phyloP scores from a whole-genome alignment of 2,888 invertebrate species.

The Tetranychus truncatus region DNA sequence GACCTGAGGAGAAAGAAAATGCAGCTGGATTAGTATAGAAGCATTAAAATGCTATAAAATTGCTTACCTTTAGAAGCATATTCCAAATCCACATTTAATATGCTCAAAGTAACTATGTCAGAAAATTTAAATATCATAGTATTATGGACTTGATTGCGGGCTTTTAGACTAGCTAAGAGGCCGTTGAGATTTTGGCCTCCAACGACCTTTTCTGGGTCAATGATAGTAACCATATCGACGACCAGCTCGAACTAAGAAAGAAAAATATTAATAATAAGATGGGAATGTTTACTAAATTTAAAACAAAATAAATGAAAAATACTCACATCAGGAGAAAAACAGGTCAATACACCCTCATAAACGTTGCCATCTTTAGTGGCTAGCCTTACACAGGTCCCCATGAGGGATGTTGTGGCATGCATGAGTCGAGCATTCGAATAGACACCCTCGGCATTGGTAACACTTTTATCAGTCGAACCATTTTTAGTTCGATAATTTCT shows the following conservation, averaged over 20 bases:
- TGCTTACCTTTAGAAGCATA: slow-evolving; percentile 57
- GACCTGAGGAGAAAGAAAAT: slow-evolving; percentile 7
- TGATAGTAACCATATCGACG: slow-evolving; percentile 65
- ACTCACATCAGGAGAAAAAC: slow-evolving; percentile 49
- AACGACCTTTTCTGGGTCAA: slow-evolving; percentile 36
- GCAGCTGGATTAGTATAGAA: background rate
- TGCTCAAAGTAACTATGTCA: slow-evolving; percentile 64
- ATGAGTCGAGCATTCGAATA: slow-evolving; percentile 75
- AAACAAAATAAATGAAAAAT: background rate
- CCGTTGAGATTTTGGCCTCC: slow-evolving; percentile 24
- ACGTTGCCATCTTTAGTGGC: slow-evolving; percentile 54
- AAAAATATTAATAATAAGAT: background rate
- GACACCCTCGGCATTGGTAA: slow-evolving; percentile 46
- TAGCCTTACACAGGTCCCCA: slow-evolving; percentile 36
- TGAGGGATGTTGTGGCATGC: slow-evolving; percentile 66
- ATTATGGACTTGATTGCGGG: slow-evolving; percentile 50
- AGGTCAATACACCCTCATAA: slow-evolving; percentile 74
- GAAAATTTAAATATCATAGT: slow-evolving; percentile 61
- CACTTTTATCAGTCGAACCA: background rate
- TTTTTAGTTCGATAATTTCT: background rate
- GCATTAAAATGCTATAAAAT: background rate
- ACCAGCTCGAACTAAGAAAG: slow-evolving; percentile 57
- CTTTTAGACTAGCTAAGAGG: slow-evolving; percentile 25
- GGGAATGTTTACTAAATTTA: background rate
- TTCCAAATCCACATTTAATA: slow-evolving; percentile 66